Base-by-base conservation (phyloP, 2,113 vertebrate genomes). In the Orientallactaga bullata region DNA sequence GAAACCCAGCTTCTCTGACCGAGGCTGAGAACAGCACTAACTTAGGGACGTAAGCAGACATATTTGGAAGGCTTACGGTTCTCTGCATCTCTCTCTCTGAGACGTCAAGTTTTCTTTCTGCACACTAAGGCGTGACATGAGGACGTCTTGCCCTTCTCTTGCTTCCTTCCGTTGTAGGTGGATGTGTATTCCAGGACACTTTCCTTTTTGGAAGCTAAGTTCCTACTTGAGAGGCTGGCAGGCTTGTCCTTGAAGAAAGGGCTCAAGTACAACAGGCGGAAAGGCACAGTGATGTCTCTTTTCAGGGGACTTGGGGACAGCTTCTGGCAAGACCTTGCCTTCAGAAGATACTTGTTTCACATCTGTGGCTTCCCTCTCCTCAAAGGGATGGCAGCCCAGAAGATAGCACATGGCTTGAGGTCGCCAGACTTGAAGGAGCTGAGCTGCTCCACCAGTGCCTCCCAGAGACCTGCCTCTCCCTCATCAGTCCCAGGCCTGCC, bases 281-380 rank as follows among this genome's bases (percentile, higher is more conserved):
- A 97, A 97, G 97, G 97, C 96, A 97, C 97, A 95, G 87, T 97
- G 95, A 97, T 97, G 96, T 98, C 96, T 98, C 97, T 97, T 97
- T 97, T 74, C 97, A 97, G 98, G 98, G 97, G 97, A 96, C 96
- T 97, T 97, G 96, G 97, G 97, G 96, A 91, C 97, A 97, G 95
- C 97, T 97, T 97, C 97, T 80, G 73, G 92, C 97, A 97, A 97
- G 97, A 97, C 97, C 90, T 97, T 97, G 96, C 96, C 97, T 97
- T 98, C 97, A 97, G 96, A 97, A 97, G 97, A 97, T 94, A 96
- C 97, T 97, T 97, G 97, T 92, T 97, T 94, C 96, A 97, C 95
- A 76, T 94, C 95, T 80, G 63, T 97, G 96, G 97, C 96, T 97
- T 96, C 95, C 95, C 97, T 97, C 95, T 97, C 96, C 92, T 97